Base-by-base conservation (phyloP, 2,888 invertebrate genomes). In the Drosophila atripex region DNA sequence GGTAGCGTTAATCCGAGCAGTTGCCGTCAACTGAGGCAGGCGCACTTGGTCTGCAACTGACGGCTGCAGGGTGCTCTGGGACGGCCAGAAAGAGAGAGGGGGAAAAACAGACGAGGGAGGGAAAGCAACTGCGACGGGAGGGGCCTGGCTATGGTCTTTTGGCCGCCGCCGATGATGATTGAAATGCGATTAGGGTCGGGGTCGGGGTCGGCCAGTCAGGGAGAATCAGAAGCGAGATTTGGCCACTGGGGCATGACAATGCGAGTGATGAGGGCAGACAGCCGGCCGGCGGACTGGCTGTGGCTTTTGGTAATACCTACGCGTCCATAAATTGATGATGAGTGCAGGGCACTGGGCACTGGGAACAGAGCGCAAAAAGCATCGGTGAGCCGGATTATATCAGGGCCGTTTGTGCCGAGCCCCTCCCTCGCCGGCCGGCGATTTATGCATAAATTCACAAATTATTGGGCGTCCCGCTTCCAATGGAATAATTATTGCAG, bases 171-270 rank as follows among this genome's bases (percentile, higher is more conserved):
- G 75, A 75, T 73, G 85, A 85, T 83, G 84, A 84, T 83, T 84
- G 85, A 84, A 84, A 84, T 79, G 83, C 85, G 84, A 84, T 84
- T 84, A 84, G 85, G 80, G 83, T 83, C 77, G 56, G 77, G 71
- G 56, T 38, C 41, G 56, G 25, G 71, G 35, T 18, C 14, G 16
- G 32, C 32, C 58, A 51, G 64, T 57, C 63, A 64, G 78, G 78
- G 77, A 71, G 75, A 75, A 77, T 76, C 82, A 74, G 72, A 56
- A 65, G 76, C 73, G 61, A 72, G 82, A 82, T 84, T 84, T 84
- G 79, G 79, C 60, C 80, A 84, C 46, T 84, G 84, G 79, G 68
- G 76, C 82, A 84, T 76, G 76, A 82, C 79, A 82, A 79, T 80
- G 79, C 76, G 60, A 77, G 76, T 84, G 82, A 82, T 79, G 80